Percentiles rank a stretch among this genome's conserved stretches.
Conservation (phyloP, 2,113 vertebrate species). For the Aspiorhynchus laticeps region DNA sequence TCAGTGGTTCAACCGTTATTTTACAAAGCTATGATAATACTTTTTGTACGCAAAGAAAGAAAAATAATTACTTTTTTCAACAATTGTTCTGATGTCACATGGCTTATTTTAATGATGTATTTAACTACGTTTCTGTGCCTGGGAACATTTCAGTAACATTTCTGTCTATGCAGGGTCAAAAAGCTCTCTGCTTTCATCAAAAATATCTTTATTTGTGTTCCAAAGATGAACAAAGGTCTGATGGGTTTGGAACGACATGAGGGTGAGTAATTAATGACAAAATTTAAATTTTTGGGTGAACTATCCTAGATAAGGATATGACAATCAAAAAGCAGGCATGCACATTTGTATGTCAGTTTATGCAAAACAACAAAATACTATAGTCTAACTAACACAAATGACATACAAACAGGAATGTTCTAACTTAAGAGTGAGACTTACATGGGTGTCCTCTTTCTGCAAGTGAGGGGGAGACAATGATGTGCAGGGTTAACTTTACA, state of each 20-base stretch:
- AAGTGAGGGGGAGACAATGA: conserved; percentile 65
- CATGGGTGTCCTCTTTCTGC: conserved; percentile 85
- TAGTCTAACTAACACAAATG: conserved; percentile 7
- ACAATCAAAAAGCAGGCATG: not conserved
- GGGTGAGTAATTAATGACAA: not conserved
- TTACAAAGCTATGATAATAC: too few species aligned
- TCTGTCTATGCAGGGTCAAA: too few species aligned
- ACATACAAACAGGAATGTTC: conserved; percentile 18
- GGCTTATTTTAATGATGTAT: too few species aligned
- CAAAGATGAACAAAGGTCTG: too few species aligned
- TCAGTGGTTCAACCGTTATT: too few species aligned
- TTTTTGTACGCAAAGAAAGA: too few species aligned
- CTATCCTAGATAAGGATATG: not conserved
- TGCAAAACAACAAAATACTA: not conserved
- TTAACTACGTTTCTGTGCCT: too few species aligned
- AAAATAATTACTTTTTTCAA: too few species aligned
- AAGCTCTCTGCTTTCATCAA: too few species aligned
- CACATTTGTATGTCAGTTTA: not conserved
- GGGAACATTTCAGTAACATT: too few species aligned
- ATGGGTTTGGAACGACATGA: not conserved
- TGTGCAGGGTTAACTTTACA: conserved; percentile 68
- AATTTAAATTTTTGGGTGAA: not conserved
- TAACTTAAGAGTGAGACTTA: conserved; percentile 70
- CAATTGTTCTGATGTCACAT: too few species aligned
- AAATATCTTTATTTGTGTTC: too few species aligned